Percentiles rank a stretch among this genome's conserved stretches.
Evolutionary conservation across 1,140 invertebrate genomes (phyloP).

Genomic region (Drosophila tristis): DNA sequence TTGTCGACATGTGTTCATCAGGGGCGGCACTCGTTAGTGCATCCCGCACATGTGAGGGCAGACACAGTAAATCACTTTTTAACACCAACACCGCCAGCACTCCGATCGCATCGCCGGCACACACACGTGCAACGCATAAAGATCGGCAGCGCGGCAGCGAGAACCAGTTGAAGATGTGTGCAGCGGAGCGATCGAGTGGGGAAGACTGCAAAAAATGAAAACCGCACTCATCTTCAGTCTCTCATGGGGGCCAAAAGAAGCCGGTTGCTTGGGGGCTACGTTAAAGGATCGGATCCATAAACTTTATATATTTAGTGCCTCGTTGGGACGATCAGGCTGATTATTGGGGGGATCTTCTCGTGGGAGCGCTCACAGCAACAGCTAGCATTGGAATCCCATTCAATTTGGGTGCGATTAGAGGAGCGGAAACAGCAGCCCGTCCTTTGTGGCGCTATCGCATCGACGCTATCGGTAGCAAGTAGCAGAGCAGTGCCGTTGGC

Average conservation of each 20-base stretch:
- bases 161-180: conserved; percentile 58
- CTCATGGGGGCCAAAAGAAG: conserved; percentile 35
- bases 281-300: conserved; percentile 46
- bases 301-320: conserved; percentile 20
- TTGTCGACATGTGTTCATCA: conserved; percentile 62
- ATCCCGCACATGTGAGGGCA: conserved; percentile 34
- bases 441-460: conserved; percentile 47
- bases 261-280: conserved; percentile 39
- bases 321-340: not conserved
- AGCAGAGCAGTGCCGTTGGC: not conserved
- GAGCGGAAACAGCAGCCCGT: conserved; percentile 42
- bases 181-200: conserved; percentile 1
- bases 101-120: conserved; percentile 1
- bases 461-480: conserved; percentile 13
- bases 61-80: conserved; percentile 54
- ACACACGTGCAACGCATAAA: conserved; percentile 62
- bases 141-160: conserved; percentile 36
- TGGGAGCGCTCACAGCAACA: not conserved
- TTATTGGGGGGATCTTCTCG: not conserved
- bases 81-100: not conserved
- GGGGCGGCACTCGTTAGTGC: conserved; percentile 30
- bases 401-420: conserved; percentile 45
- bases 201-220: conserved; percentile 26
- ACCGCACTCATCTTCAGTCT: conserved; percentile 41
- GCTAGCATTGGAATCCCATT: not conserved